Percentiles rank a stretch among this genome's conserved stretches.
Conservation (phyloP, 2,797 vertebrate species). For the Xiphophorus birchmanni region DNA sequence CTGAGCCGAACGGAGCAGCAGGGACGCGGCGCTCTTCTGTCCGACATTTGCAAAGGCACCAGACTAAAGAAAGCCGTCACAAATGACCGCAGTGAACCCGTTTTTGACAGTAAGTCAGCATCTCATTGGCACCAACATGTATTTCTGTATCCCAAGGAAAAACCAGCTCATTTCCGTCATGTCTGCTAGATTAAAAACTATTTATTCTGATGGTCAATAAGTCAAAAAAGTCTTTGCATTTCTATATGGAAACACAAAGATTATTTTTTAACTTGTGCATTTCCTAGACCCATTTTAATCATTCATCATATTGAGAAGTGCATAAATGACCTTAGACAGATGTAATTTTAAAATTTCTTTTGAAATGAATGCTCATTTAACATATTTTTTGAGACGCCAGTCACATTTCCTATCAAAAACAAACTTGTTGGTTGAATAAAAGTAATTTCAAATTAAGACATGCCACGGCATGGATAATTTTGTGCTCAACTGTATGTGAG, state of each 20-base stretch:
- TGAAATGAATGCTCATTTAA: neutral
- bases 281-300: neutral
- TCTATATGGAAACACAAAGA: neutral
- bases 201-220: neutral
- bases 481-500: neutral
- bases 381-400: neutral
- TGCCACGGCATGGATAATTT: neutral
- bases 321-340: neutral
- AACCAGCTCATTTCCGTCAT: neutral
- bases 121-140: neutral
- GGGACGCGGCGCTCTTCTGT: slow-evolving; percentile 88
- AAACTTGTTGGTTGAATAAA: neutral
- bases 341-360: neutral
- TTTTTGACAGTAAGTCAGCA: slow-evolving; percentile 88
- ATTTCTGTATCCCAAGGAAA: neutral
- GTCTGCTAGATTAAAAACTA: neutral
- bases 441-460: neutral
- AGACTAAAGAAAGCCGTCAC: slow-evolving; percentile 93
- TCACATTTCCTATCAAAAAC: neutral
- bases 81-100: slow-evolving; percentile 91
- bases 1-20: slow-evolving; percentile 85
- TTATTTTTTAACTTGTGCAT: neutral
- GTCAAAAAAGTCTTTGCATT: neutral
- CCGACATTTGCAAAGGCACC: slow-evolving; percentile 90
- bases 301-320: neutral